Evolutionary conservation across 1,140 invertebrate species (phyloP), one percentile per base, ranked within the genome.

Genomic region (Samia ricini): DNA sequence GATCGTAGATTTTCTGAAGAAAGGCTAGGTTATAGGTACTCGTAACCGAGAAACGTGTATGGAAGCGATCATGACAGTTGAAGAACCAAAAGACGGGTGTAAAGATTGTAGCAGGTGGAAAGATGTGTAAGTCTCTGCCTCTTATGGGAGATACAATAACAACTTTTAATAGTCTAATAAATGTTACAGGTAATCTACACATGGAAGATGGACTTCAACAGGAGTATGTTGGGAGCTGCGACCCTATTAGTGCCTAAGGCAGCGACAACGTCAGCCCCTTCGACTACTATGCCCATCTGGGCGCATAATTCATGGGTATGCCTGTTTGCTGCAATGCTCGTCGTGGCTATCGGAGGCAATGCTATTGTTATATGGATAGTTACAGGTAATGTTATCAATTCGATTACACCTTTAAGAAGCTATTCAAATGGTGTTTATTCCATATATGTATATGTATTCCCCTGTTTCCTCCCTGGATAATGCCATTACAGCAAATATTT

Each of bases 281-380:
- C 61, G 22, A 66, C 61, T 21, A 75, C 72, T 6, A 92, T 94
- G 83, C 86, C 91, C 0, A 78, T 90, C 61, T 94, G 93, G 93
- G 93, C 93, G 12, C 93, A 95, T 74, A 91, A 94, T 21, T 91
- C 93, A 51, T 96, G 95, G 95, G 92, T 93, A 20, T 84, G 92
- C 15, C 87, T 96, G 15, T 96, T 96, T 61, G 91, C 93, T 0
- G 91, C 94, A 48, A 96, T 97, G 93, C 89, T 96, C 10, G 83
- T 95, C 21, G 92, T 96, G 6, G 95, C 96, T 2, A 94, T 95
- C 33, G 93, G 94, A 5, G 97, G 97, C 8, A 98, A 98, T 80
- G 92, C 94, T 36, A 96, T 97, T 60, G 96, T 97, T 29, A 96
- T 97, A 69, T 97, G 96, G 96, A 97, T 98, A 74, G 95, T 97